A percentile compares a stretch with the other conserved stretches of the same genome.
Evolutionary conservation across 92 coral and sea anemone genomes (phyloP).

Genomic region (Parazoanthus darwini): DNA sequence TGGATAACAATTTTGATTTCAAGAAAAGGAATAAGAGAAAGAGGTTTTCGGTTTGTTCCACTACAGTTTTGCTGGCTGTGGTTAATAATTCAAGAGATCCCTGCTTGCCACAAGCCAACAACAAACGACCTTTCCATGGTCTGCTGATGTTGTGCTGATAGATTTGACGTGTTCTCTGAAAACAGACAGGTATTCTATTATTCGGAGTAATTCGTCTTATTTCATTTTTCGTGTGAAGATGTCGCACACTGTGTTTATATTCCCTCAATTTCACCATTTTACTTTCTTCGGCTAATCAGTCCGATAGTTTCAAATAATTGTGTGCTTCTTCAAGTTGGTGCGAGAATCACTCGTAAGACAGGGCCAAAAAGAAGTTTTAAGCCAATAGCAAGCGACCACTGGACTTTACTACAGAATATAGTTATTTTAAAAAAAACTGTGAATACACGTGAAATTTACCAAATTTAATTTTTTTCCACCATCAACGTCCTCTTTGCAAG

Average conservation of each 20-base stretch:
- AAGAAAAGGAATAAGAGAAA: not conserved
- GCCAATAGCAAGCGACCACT: no score
- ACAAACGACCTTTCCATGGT: not conserved
- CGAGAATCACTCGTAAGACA: no score
- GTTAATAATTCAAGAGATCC: constrained; percentile 28
- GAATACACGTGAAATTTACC: not conserved
- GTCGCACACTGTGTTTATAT: not conserved
- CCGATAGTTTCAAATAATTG: not conserved
- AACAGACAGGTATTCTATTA: not conserved
- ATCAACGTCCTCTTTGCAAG: not conserved
- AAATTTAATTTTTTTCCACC: no score
- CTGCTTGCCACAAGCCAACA: constrained; percentile 30
- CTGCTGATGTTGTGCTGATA: no score
- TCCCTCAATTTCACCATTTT: not conserved
- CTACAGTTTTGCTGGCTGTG: constrained; percentile 1
- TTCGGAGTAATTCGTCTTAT: not conserved
- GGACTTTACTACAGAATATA: no score
- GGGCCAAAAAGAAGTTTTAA: no score
- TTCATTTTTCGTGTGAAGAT: not conserved
- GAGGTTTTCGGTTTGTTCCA: not conserved
- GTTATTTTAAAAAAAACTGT: not conserved
- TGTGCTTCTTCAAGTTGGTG: not conserved
- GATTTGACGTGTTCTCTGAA: not conserved
- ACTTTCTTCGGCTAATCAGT: no score
- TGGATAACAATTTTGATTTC: not conserved